Evolutionary conservation across 2,113 vertebrate genomes (phyloP).

Genomic region (Anseranas semipalmata): DNA sequence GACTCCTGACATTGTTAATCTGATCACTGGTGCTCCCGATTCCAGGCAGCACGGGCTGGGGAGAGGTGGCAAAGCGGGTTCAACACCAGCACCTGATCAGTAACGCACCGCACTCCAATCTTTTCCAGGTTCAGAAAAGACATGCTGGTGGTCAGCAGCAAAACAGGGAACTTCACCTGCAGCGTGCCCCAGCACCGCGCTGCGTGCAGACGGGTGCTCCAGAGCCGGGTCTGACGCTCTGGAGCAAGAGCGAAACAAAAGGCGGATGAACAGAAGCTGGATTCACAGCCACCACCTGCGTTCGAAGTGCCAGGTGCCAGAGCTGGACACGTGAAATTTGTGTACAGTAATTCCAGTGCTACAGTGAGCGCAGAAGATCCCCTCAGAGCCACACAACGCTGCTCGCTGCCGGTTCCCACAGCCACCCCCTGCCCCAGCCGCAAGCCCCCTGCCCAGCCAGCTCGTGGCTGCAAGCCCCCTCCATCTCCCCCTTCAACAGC

Average conservation of each 20-base stretch:
- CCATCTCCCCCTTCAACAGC: background rate
- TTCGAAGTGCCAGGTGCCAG: background rate
- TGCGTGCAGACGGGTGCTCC: background rate
- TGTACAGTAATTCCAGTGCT: background rate
- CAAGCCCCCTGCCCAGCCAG: fast-evolving
- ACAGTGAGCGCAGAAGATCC: background rate
- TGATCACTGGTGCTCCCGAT: background rate
- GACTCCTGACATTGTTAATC: background rate
- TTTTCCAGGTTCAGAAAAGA: background rate
- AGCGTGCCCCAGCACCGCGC: background rate
- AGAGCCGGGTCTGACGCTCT: background rate
- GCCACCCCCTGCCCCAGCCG: no score
- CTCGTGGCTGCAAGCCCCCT: no score
- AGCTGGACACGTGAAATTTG: background rate
- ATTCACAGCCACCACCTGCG: background rate
- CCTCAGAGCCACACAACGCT: fast-evolving
- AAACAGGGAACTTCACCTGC: background rate
- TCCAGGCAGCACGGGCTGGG: background rate
- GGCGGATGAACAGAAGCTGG: fast-evolving
- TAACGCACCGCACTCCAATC: background rate
- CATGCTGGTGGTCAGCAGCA: background rate
- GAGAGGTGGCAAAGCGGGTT: background rate
- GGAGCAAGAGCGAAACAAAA: background rate
- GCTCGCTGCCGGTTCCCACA: no score
- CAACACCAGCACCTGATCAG: background rate